Evolutionary conservation across 2,888 invertebrate species (phyloP), one percentile per base, ranked within the genome.

Genomic region (Thyatira batis): DNA sequence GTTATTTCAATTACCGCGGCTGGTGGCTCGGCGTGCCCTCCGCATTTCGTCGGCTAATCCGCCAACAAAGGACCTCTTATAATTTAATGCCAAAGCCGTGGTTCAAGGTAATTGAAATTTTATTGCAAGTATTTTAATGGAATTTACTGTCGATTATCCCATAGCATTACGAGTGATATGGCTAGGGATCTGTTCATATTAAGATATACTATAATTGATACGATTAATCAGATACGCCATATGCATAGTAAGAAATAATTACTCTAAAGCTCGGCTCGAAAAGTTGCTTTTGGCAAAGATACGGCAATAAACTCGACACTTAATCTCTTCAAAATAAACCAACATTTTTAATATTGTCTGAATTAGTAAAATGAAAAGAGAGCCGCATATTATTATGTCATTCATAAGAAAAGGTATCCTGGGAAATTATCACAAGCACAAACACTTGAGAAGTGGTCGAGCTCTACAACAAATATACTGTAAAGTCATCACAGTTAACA

Each of bases 1-100:
- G 82, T 73, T 82, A 84, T 84, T 84, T 78, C 84, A 84, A 84
- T 84, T 81, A 82, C 72, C 66, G 69, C 58, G 66, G 60, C 58
- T 55, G 65, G 55, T 53, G 63, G 57, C 62, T 54, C 63, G 59
- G 60, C 58, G 64, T 67, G 76, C 73, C 73, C 73, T 70, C 70
- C 73, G 67, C 76, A 65, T 70, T 69, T 71, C 57, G 77, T 61
- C 73, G 70, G 82, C 79, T 85, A 83, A 85, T 85, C 85, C 85
- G 57, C 65, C 55, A 73, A 83, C 83, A 82, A 84, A 80, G 67
- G 82, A 67, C 57, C 77, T 78, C 74, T 69, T 73, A 79, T 74
- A 75, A 74, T 80, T 75, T 70, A 67, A 65, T 62, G 71, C 72
- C 68, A 67, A 74, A 67, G 61, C 69, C 60, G 58, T 66, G 70